phyloP scores from a whole-genome alignment of 2,888 invertebrate species.

The Drymonia ruficornis region DNA sequence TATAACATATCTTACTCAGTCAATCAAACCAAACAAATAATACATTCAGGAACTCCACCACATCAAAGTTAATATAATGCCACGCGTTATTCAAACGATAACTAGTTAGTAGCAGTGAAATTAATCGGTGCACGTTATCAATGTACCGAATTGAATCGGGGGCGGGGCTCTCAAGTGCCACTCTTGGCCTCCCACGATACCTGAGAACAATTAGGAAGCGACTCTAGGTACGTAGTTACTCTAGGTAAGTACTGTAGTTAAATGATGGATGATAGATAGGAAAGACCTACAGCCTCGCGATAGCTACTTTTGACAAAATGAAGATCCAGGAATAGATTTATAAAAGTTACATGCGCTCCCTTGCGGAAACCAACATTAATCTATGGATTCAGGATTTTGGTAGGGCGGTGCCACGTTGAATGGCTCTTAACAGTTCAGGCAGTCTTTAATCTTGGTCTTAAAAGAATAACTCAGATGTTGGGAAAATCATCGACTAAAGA shows the following conservation, averaged over 20 bases:
- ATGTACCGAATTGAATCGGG: slow-evolving; percentile 1
- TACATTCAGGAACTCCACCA: not conserved
- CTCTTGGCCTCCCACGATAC: slow-evolving; percentile 1
- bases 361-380: too few species aligned
- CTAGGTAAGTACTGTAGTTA: not conserved
- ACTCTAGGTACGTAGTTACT: not conserved
- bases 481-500: too few species aligned
- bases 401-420: too few species aligned
- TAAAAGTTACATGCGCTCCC: too few species aligned
- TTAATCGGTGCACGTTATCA: not conserved
- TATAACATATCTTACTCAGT: too few species aligned
- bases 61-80: not conserved
- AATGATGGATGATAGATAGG: not conserved
- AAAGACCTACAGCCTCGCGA: not conserved
- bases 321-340: too few species aligned
- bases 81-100: not conserved
- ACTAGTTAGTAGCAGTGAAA: not conserved
- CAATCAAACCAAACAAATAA: not conserved
- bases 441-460: too few species aligned
- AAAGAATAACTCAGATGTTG: too few species aligned
- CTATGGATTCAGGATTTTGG: too few species aligned
- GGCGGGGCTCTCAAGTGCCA: slow-evolving; percentile 3
- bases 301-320: too few species aligned
- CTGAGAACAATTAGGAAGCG: slow-evolving; percentile 1
- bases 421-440: too few species aligned